phyloP scores from a whole-genome alignment of 2,888 invertebrate species.

The Dioctria linearis region DNA sequence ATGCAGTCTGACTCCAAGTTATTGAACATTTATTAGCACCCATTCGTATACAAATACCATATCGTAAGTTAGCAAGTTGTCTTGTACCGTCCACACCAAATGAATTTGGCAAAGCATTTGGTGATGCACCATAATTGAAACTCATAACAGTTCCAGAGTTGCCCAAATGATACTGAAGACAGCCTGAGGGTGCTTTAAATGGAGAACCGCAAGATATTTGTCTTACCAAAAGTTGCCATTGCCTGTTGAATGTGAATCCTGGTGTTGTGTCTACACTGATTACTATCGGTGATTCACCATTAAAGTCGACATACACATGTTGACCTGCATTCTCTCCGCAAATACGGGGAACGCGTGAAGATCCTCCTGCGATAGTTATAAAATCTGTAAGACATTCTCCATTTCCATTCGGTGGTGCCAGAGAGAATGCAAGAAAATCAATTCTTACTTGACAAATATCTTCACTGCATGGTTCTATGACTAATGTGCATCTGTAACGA shows the following conservation, averaged over 20 bases:
- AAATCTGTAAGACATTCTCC: slow-evolving; percentile 82
- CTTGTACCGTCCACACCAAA: slow-evolving; percentile 77
- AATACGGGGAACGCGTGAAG: slow-evolving; percentile 78
- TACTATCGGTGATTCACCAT: slow-evolving; percentile 78
- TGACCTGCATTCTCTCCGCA: slow-evolving; percentile 89
- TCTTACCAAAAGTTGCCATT: slow-evolving; percentile 83
- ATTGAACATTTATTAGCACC: slow-evolving; percentile 82
- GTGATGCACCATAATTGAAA: slow-evolving; percentile 82
- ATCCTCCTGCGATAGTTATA: slow-evolving; percentile 79
- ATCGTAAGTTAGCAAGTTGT: slow-evolving; percentile 80
- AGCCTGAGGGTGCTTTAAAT: slow-evolving; percentile 82
- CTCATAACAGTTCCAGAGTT: slow-evolving; percentile 78
- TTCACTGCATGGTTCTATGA: slow-evolving; percentile 79
- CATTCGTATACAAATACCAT: slow-evolving; percentile 85
- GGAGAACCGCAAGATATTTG: slow-evolving; percentile 83
- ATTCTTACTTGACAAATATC: slow-evolving; percentile 77
- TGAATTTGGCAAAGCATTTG: slow-evolving; percentile 74
- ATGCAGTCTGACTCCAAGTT: slow-evolving; percentile 75
- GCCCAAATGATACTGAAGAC: slow-evolving; percentile 81
- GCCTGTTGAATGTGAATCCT: slow-evolving; percentile 75
- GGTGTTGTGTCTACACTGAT: slow-evolving; percentile 78
- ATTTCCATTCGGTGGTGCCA: slow-evolving; percentile 82
- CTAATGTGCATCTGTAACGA: slow-evolving; percentile 76
- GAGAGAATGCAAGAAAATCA: slow-evolving; percentile 81
- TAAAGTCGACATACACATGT: slow-evolving; percentile 83